These are phyloP conservation scores for Synodontis membranacea DNA, from an alignment of 2,113 vertebrate genomes.

Conservation along the genomic window DNA sequence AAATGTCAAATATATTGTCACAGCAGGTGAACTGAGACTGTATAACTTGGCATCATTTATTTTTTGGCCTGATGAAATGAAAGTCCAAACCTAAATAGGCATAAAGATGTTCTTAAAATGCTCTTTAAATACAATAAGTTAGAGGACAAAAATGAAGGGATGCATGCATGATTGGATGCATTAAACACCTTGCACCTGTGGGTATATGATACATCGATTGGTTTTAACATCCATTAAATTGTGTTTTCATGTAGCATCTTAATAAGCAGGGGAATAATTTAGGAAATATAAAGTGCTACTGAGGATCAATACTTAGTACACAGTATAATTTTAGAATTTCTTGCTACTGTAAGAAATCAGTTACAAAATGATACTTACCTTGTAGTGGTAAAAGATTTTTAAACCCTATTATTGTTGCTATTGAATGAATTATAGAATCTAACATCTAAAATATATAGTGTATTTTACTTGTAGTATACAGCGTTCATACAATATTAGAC, in stretches of 20 bases:
- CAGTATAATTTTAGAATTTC: not conserved
- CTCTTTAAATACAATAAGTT: not conserved
- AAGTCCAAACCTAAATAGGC: not conserved
- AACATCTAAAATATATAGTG: not conserved
- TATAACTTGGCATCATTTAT: not conserved
- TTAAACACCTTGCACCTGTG: not conserved
- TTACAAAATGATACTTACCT: not conserved
- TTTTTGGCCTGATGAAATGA: not conserved
- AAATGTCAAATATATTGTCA: not conserved
- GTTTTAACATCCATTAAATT: not conserved
- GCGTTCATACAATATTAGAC: not conserved
- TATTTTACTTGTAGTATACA: not conserved
- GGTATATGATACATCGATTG: not conserved
- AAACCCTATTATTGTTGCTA: not conserved
- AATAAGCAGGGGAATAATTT: not conserved
- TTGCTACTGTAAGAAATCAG: not conserved
- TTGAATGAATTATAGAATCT: not conserved
- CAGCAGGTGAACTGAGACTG: not conserved
- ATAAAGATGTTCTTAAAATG: not conserved
- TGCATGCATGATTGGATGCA: not conserved
- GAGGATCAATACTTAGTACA: not conserved
- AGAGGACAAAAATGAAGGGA: not conserved
- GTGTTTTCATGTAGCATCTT: not conserved
- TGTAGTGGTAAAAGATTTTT: not conserved
- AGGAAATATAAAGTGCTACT: not conserved